These are phyloP conservation scores for Chunga burmeisteri DNA, from an alignment of 2,113 vertebrate genomes.

Conservation along the genomic window DNA sequence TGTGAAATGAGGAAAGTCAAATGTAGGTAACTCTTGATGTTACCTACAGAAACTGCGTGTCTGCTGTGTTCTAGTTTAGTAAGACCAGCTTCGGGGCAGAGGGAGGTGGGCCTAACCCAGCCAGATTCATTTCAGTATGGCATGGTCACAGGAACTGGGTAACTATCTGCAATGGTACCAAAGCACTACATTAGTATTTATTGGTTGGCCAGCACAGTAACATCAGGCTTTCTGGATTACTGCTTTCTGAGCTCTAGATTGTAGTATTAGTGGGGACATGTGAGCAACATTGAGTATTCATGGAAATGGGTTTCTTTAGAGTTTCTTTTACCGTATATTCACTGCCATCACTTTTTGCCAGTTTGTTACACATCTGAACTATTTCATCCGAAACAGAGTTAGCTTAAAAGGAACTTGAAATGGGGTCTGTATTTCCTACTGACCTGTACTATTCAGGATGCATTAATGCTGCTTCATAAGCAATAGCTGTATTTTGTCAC, in stretches of 20 bases:
- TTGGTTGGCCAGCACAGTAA: not conserved
- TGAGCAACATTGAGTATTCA: not conserved
- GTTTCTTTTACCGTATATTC: not conserved
- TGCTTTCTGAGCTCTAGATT: not conserved
- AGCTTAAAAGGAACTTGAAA: not conserved
- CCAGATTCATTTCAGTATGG: not conserved
- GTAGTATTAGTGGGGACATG: too few relatives aligned
- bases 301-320: not conserved
- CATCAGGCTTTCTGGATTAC: not conserved
- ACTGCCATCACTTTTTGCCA: not conserved
- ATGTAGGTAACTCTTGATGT: not conserved
- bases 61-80: not conserved
- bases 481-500: not conserved
- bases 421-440: not conserved
- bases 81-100: not conserved
- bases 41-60: not conserved
- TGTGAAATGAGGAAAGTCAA: conserved; percentile 33
- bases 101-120: not conserved
- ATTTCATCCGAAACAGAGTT: not conserved
- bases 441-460: not conserved
- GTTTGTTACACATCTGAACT: not conserved
- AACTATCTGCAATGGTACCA: not conserved
- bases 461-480: not conserved
- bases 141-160: not conserved
- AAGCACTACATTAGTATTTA: not conserved